These are phyloP conservation scores for Turritopsis dohrnii DNA, from an alignment of 30 jellyfish, hydroid and myxozoan genomes.

Conservation along the genomic window DNA sequence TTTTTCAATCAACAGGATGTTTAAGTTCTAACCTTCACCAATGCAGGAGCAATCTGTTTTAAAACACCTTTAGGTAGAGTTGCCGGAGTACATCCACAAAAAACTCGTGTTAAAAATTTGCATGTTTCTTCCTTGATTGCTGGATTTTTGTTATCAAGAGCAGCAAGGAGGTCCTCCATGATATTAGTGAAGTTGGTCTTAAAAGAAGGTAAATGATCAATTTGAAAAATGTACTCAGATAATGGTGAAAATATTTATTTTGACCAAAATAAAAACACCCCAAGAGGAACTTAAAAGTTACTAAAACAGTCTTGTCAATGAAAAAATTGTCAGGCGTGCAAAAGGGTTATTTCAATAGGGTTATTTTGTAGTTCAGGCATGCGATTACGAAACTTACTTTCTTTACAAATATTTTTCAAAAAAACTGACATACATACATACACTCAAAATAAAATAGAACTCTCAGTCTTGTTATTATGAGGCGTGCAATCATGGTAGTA, in stretches of 20 bases:
- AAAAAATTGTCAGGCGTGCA: too few relatives aligned
- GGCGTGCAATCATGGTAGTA: too few relatives aligned
- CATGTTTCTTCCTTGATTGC: constrained; percentile 84
- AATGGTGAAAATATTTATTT: too few relatives aligned
- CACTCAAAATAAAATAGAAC: too few relatives aligned
- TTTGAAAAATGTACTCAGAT: too few relatives aligned
- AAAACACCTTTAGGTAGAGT: constrained; percentile 65
- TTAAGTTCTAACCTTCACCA: constrained; percentile 65
- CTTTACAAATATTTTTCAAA: too few relatives aligned
- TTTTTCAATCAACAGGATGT: constrained; percentile 42
- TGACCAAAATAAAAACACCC: background rate
- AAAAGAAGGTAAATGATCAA: background rate
- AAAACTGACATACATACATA: too few relatives aligned
- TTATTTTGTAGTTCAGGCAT: too few relatives aligned
- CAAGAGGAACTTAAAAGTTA: background rate
- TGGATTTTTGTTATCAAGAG: constrained; percentile 87
- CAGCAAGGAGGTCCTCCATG: constrained; percentile 78
- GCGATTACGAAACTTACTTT: too few relatives aligned
- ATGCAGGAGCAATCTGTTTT: constrained; percentile 60
- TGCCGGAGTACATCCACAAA: constrained; percentile 37
- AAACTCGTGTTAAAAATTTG: constrained; percentile 37
- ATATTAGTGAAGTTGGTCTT: constrained; percentile 70
- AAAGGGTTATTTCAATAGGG: too few relatives aligned
- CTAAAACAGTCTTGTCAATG: too few relatives aligned
- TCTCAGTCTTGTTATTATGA: too few relatives aligned